These are phyloP conservation scores for Drosophila nigrodunni DNA, from an alignment of 1,140 invertebrate species.

Conservation along the genomic window DNA sequence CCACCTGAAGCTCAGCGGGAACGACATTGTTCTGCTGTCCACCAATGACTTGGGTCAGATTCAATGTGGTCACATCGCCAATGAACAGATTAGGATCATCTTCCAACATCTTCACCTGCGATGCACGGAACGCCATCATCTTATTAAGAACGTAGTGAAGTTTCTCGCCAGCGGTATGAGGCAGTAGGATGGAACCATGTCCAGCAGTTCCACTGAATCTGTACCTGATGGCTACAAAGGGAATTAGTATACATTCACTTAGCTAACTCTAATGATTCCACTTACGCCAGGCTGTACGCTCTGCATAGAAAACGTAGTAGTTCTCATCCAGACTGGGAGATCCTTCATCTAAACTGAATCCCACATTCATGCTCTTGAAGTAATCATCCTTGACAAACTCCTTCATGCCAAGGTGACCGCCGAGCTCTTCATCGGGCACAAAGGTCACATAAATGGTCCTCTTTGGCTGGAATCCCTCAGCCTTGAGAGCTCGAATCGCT, in stretches of 20 bases:
- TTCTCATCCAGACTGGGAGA: constrained; percentile 87
- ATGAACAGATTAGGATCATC: constrained; percentile 87
- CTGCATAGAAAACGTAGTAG: constrained; percentile 91
- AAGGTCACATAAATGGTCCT: constrained; percentile 91
- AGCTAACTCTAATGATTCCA: not conserved
- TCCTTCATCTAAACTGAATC: constrained; percentile 95
- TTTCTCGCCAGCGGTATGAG: constrained; percentile 94
- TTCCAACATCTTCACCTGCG: constrained; percentile 88
- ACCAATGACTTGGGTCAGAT: constrained; percentile 94
- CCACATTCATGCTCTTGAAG: constrained; percentile 93
- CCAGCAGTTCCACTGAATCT: constrained; percentile 90
- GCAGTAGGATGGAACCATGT: constrained; percentile 93
- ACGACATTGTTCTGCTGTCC: constrained; percentile 96
- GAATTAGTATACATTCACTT: not conserved
- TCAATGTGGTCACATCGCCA: constrained; percentile 94
- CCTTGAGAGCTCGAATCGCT: constrained; percentile 89
- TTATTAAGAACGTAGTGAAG: constrained; percentile 90
- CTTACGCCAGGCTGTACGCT: constrained; percentile 89
- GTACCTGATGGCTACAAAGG: constrained; percentile 47
- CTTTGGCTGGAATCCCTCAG: constrained; percentile 86
- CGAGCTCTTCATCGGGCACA: constrained; percentile 97
- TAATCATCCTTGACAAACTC: constrained; percentile 90
- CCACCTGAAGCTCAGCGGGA: constrained; percentile 90
- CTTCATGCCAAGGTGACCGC: constrained; percentile 93
- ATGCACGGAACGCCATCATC: constrained; percentile 90